Conservation (phyloP, 2,797 vertebrate genomes). For the Cynodonichthys magdalenae region DNA sequence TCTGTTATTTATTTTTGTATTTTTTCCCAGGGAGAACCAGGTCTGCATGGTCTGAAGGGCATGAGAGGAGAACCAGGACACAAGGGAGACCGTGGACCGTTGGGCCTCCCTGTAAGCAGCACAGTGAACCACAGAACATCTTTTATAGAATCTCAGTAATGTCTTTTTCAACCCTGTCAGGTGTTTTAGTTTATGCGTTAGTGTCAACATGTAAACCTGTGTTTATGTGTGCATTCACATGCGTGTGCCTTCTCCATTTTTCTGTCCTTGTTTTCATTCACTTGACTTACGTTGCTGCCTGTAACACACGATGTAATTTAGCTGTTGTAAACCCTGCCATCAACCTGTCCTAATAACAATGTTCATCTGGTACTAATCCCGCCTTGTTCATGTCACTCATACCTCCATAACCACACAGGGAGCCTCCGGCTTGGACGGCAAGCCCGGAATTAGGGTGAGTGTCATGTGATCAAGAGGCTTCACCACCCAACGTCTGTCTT, state of each 20-base stretch:
- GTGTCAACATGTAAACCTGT: conserved; percentile 12
- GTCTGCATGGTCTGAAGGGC: conserved; percentile 95
- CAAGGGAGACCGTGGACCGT: conserved; percentile 97
- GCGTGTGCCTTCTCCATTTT: conserved; percentile 36
- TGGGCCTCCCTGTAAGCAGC: conserved; percentile 98
- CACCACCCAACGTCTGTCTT: conserved; percentile 55
- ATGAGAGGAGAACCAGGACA: conserved; percentile 94
- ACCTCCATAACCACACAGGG: conserved; percentile 95
- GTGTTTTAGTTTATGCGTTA: conserved; percentile 4
- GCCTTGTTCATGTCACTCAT: conserved; percentile 95
- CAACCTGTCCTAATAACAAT: conserved; percentile 79
- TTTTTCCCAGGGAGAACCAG: conserved; percentile 88
- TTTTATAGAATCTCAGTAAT: background rate
- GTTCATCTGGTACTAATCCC: conserved; percentile 93
- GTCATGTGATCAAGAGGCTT: conserved; percentile 81
- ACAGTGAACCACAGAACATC: conserved; percentile 30
- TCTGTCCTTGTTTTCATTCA: conserved; percentile 61
- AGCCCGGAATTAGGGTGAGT: conserved; percentile 99
- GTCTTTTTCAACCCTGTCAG: conserved; percentile 14
- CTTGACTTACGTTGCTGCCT: conserved; percentile 53
- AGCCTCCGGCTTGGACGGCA: conserved; percentile 99
- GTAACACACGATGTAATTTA: conserved; percentile 66
- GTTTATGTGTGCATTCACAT: background rate
- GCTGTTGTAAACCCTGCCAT: conserved; percentile 73
- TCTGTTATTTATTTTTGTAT: background rate